Evolutionary conservation across 2,797 vertebrate genomes (phyloP).

Genomic region (Pristis pectinata): DNA sequence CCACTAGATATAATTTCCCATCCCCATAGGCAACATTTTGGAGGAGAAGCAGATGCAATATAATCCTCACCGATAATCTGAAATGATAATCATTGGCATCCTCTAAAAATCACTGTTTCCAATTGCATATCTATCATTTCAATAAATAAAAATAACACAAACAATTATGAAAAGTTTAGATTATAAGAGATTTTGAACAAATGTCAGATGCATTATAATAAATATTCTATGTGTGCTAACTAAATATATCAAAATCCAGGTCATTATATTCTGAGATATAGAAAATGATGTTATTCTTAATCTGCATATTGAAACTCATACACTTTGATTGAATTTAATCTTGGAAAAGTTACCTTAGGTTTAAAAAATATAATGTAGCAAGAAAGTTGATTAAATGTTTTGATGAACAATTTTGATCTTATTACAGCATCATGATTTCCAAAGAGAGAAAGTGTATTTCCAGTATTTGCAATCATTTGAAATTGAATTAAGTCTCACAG

Average conservation of each 20-base stretch:
- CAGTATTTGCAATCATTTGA: neutral
- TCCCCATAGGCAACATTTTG: neutral
- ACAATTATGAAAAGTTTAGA: conserved; percentile 6
- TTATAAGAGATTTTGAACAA: neutral
- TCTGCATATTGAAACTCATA: neutral
- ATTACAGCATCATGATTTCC: conserved; percentile 5
- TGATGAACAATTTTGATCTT: neutral
- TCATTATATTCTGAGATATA: neutral
- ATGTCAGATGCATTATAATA: neutral
- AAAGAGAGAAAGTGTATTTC: conserved; percentile 5
- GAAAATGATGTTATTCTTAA: neutral
- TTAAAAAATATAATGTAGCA: neutral
- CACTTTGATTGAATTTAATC: neutral
- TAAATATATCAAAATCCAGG: neutral
- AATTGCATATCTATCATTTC: neutral
- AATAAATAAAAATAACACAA: neutral
- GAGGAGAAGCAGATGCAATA: neutral
- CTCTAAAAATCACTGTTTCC: neutral
- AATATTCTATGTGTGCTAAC: neutral
- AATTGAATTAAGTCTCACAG: neutral
- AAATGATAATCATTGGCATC: neutral
- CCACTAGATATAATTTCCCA: neutral
- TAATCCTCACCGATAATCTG: neutral
- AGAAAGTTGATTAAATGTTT: conserved; percentile 1
- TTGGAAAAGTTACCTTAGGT: neutral